A percentile compares a stretch with the other conserved stretches of the same genome.
These are phyloP conservation scores for Megaceryle maxima DNA, from an alignment of 2,113 vertebrate genomes.

Conservation along the genomic window DNA sequence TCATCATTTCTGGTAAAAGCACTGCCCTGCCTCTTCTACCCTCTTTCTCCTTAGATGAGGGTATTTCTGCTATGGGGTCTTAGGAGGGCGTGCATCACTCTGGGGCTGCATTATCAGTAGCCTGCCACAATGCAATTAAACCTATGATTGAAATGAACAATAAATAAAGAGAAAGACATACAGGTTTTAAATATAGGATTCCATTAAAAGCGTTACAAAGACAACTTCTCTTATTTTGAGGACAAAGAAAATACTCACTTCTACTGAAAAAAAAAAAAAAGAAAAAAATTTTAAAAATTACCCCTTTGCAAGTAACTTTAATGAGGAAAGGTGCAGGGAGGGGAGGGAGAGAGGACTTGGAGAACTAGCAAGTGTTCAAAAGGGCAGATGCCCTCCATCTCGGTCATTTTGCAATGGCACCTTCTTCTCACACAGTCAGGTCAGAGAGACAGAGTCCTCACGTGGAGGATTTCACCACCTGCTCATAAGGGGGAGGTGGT, in stretches of 20 bases:
- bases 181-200: constrained; percentile 58
- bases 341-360: not conserved
- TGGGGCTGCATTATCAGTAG: not conserved
- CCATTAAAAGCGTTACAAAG: constrained; percentile 65
- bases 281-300: not conserved
- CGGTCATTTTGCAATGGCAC: not conserved
- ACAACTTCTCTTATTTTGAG: constrained; percentile 58
- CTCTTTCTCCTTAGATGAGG: not conserved
- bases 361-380: constrained; percentile 7
- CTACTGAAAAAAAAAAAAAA: not conserved
- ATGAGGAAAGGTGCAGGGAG: constrained; percentile 23
- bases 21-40: not conserved
- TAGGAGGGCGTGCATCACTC: not conserved
- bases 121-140: not conserved
- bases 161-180: constrained; percentile 62
- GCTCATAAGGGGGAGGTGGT: constrained; percentile 92
- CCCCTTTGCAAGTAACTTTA: constrained; percentile 39
- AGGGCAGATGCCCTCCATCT: not conserved
- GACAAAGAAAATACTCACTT: constrained; percentile 43
- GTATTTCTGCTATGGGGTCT: not conserved
- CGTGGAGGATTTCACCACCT: constrained; percentile 89
- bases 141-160: not conserved
- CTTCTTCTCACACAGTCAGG: constrained; percentile 23
- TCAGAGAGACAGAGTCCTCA: constrained; percentile 69
- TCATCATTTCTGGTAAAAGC: not conserved